Percentiles rank a stretch among this genome's conserved stretches.
These are phyloP conservation scores for Electrona antarctica DNA, from an alignment of 2,113 vertebrate species.

Conservation along the genomic window DNA sequence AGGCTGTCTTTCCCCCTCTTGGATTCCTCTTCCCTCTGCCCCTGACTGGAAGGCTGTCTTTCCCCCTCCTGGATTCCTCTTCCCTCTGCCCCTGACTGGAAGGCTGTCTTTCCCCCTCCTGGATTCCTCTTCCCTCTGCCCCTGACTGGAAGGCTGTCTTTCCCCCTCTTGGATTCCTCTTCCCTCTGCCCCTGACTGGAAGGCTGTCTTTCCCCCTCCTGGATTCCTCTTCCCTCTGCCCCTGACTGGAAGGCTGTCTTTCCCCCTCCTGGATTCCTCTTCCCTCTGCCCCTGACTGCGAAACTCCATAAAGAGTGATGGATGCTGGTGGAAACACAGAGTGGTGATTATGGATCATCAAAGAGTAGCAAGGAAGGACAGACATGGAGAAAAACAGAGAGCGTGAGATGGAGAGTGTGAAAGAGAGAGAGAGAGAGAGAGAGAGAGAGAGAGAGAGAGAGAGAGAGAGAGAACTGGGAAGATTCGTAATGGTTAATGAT, in stretches of 20 bases:
- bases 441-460: conserved; percentile 21
- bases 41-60: conserved; percentile 61
- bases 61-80: conserved; percentile 45
- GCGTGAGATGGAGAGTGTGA: background rate
- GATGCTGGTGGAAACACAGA: conserved; percentile 69
- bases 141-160: conserved; percentile 61
- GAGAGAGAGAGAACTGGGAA: conserved; percentile 13
- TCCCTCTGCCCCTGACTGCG: conserved; percentile 48
- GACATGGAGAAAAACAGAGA: background rate
- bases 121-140: conserved; percentile 56
- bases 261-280: conserved; percentile 38
- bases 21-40: conserved; percentile 56
- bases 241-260: conserved; percentile 61
- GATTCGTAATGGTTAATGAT: conserved; percentile 45
- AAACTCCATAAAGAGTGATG: conserved; percentile 71
- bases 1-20: conserved; percentile 50
- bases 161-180: conserved; percentile 46
- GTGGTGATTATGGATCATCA: conserved; percentile 73
- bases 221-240: conserved; percentile 56
- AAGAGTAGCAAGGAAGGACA: conserved; percentile 53
- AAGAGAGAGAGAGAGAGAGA: conserved; percentile 13
- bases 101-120: conserved; percentile 49
- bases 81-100: conserved; percentile 60
- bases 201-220: conserved; percentile 49
- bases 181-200: conserved; percentile 60